Base-by-base conservation (phyloP, 2,797 vertebrate genomes). In the Benthosema pterotum region DNA sequence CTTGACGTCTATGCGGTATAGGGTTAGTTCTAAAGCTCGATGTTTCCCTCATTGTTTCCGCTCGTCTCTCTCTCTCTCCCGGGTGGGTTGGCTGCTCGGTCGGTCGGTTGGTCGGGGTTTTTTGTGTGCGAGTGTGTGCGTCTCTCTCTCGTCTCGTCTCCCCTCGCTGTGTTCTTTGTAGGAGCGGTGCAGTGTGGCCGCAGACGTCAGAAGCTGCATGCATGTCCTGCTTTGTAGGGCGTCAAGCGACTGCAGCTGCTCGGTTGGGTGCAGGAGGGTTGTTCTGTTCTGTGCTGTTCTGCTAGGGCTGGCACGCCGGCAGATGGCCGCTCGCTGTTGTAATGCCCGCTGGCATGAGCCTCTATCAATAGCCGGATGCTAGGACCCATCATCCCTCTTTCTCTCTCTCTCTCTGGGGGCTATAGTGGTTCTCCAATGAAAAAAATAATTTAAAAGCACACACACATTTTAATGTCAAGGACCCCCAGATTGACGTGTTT, bases 141-240 rank as follows among this genome's bases (percentile, higher is more conserved):
- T 38, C 32, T 38, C 32, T 38, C 32, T 38, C 32, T 38, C 32
- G 28, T 69, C 87, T 90, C 92, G n/a, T n/a, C n/a, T n/a, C n/a
- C n/a, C 89, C 89, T 90, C 32, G 32, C 32, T 38, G 32, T 38
- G 86, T 85, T 90, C 92, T 92, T 92, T 91, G 92, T 88, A 81
- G 32, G 32, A 38, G 32, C 9, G 84, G 92, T 92, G 92, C 92
- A 92, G 92, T 93, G 92, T 93, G 93, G 93, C 92, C 91, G 91
- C 92, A 94, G 93, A 94, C 93, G 93, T 94, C 93, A 94, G 93
- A 93, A 93, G 93, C 93, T 94, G 93, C 91, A 91, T 91, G 92
- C 93, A 94, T 93, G 93, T 94, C 93, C 92, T 94, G 93, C 93
- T 94, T 91, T 93, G 92, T 93, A 92, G 92, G 92, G 93, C 93